Evolutionary conservation across 2,113 vertebrate genomes (phyloP).

Genomic region (Mugil cephalus): DNA sequence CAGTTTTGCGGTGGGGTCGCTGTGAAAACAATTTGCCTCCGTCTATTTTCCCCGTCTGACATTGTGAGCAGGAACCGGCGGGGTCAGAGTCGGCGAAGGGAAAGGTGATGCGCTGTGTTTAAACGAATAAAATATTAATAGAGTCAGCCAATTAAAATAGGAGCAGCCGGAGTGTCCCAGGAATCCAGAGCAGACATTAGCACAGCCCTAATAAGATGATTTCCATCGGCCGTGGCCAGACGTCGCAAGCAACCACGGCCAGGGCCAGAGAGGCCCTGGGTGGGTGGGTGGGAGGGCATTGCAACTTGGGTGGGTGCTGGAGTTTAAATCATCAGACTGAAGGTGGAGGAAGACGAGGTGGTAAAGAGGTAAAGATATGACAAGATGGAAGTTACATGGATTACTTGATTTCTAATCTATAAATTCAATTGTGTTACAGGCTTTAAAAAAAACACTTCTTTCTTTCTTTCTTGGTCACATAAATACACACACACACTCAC

Average conservation of each 20-base stretch:
- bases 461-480: conserved; percentile 12
- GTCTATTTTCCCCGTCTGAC: conserved; percentile 43
- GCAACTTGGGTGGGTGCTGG: conserved; percentile 8
- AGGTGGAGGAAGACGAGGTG: not conserved
- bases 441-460: conserved; percentile 37
- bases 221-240: conserved; percentile 58
- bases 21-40: conserved; percentile 12
- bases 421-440: conserved; percentile 31
- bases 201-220: conserved; percentile 72
- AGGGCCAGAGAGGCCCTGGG: conserved; percentile 26
- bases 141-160: conserved; percentile 74
- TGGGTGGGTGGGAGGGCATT: conserved; percentile 13
- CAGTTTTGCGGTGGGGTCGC: not conserved
- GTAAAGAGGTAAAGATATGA: not conserved
- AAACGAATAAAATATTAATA: conserved; percentile 77
- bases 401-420: conserved; percentile 15
- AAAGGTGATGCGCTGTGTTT: conserved; percentile 71
- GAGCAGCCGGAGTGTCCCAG: conserved; percentile 61
- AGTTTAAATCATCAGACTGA: conserved; percentile 20
- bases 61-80: conserved; percentile 5
- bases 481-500: not conserved
- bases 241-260: conserved; percentile 35
- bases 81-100: conserved; percentile 53
- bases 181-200: conserved; percentile 71
- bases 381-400: not conserved